These are phyloP conservation scores for Chaetura pelagica DNA, from an alignment of 2,113 vertebrate genomes.

Conservation along the genomic window DNA sequence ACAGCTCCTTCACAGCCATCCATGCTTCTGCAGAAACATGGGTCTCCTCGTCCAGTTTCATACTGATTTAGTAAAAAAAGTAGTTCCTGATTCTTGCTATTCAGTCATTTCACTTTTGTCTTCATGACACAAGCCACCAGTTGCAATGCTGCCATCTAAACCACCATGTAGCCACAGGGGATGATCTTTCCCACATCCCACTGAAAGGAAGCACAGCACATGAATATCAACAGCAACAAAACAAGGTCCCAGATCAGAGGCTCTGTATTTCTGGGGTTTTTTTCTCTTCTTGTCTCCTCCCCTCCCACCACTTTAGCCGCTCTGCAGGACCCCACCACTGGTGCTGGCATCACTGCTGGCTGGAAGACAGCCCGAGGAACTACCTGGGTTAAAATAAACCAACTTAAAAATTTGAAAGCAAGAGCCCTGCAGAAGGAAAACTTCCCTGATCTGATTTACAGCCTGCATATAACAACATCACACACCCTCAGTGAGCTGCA, in stretches of 20 bases:
- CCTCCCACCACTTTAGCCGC: not conserved
- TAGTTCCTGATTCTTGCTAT: not conserved
- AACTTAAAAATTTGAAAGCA: not conserved
- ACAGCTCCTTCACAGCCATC: not conserved
- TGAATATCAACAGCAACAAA: not conserved
- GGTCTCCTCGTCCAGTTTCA: accelerated
- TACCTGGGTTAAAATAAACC: not conserved
- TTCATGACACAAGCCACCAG: accelerated
- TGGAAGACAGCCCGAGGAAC: not conserved
- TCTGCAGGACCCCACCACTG: not conserved
- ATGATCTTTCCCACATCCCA: not conserved
- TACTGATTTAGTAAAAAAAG: accelerated
- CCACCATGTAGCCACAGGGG: accelerated
- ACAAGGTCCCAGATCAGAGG: not conserved
- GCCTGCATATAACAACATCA: not conserved
- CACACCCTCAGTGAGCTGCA: not conserved
- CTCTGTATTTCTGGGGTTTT: too few species aligned
- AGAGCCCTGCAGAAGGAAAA: not conserved
- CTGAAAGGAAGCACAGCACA: not conserved
- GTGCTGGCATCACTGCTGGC: not conserved
- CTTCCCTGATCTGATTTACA: not conserved
- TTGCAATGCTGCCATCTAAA: not conserved
- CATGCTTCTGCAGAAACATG: accelerated
- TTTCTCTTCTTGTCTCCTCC: not conserved
- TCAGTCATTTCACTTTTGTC: accelerated